Base-by-base conservation (phyloP, 2,113 vertebrate species). In the Serranochromis macrocephalus region DNA sequence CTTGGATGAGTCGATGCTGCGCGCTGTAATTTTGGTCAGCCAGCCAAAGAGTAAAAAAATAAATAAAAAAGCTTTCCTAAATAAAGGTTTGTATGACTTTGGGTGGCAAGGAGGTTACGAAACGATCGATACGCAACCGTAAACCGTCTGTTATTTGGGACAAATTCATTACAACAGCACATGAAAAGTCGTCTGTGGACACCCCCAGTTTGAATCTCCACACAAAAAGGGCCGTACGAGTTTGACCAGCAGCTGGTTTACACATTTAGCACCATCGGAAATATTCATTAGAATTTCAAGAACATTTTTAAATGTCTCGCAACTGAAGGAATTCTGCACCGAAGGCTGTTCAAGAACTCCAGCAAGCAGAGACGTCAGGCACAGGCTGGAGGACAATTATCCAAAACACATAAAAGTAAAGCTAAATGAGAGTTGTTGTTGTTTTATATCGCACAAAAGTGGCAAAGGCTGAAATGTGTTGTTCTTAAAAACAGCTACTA, bases 321-420 rank as follows among this genome's bases (percentile, higher is more conserved):
- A 1, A 1, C 21, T 55, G 58, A 63, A 36, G 58, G 58, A 36
- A 7, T 33, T 33, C 57, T 61, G 1, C 16, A 58, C 55, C 1
- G 7, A 2, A 58, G 3, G 26, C 24, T 29, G 24, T 58, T 16
- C 4, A 5, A 58, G 57, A 61, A 61, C 7, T 29, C 4, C 55
- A 63, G 58, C 58, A 19, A 4, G 31, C 58, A 63, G 58, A 19
- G 29, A 11, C 5, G 58, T 1, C 9, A 6, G 9, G 29, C 58
- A 31, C 55, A 19, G 9, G 33, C 58, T 0, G 58, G 16, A 36
- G 58, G 21, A 63, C 58, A 4, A n/a, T n/a, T 7, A 7, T 1
- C 58, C 61, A 36, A 66, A 61, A 36, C 9, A n/a, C 58, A 2
- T 0, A 0, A 0, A 36, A 51, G 49, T 51, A n/a, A 19, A 5